These are phyloP conservation scores for Chiloscyllium plagiosum DNA, from an alignment of 2,113 vertebrate genomes.

Conservation along the genomic window DNA sequence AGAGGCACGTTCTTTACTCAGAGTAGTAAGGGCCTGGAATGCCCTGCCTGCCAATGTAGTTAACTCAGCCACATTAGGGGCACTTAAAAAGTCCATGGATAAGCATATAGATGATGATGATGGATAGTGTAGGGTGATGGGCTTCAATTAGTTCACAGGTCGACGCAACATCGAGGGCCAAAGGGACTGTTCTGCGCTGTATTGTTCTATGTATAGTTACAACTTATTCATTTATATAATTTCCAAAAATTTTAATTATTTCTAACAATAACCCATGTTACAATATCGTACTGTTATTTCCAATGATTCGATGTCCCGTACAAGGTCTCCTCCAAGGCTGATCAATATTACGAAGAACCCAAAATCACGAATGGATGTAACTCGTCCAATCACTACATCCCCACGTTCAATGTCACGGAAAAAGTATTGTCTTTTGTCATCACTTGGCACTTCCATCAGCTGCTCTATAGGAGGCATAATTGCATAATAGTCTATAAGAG, in stretches of 20 bases:
- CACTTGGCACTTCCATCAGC: constrained; percentile 81
- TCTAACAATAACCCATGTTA: not conserved
- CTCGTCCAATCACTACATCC: constrained; percentile 81
- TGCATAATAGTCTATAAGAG: constrained; percentile 71
- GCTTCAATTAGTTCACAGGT: no score
- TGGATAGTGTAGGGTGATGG: no score
- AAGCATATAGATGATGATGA: no score
- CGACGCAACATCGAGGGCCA: no score
- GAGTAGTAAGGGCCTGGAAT: no score
- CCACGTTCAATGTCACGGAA: constrained; percentile 86
- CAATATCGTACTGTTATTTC: constrained; percentile 75
- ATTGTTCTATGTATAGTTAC: not conserved
- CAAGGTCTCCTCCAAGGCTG: constrained; percentile 68
- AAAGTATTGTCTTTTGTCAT: constrained; percentile 75
- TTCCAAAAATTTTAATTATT: not conserved
- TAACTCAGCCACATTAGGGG: no score
- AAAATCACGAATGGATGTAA: constrained; percentile 87
- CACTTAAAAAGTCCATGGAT: no score
- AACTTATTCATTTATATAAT: not conserved
- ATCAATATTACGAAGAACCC: constrained; percentile 93
- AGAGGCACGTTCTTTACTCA: no score
- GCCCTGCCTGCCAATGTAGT: no score
- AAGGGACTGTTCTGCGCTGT: no score
- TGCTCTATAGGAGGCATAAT: constrained; percentile 87
- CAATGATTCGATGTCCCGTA: constrained; percentile 78